Evolutionary conservation across 2,797 vertebrate genomes (phyloP), one percentile per base, ranked within the genome.

Genomic region (Mus caroli): DNA sequence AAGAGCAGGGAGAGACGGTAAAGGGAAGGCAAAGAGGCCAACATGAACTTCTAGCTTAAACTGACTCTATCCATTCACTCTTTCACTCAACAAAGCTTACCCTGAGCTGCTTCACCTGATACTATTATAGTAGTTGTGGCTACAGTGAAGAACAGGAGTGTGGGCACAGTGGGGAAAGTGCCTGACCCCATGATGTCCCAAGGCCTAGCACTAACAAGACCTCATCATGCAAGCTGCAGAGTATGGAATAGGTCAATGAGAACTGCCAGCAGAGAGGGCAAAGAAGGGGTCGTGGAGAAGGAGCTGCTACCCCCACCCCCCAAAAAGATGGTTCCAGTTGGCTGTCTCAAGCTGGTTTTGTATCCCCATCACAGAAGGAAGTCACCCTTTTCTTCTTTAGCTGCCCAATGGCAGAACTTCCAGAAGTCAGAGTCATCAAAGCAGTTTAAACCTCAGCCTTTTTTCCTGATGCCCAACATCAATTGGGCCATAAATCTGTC

Each of bases 401-500:
- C 92, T 88, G 40, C 97, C 97, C 98, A 95, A 94, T 24, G 31
- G 96, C 60, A 97, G 85, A 92, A 96, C 94, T 95, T 97, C 96
- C 73, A 87, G 96, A 97, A 85, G 86, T 86, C 86, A 77, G 88
- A 96, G 96, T 96, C 97, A 97, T 97, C 93, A 97, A 97, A 88
- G 92, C n/a, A 88, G 97, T 98, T 97, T 96, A 98, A 97, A 97
- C 97, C 95, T 96, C 95, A 86, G 92, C 52, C 89, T 76, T 76
- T 60, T 52, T 86, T 86, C 34, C 96, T 97, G 97, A 98, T 98
- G 96, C 88, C 95, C 87, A 97, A 52, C 94, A 98, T 97, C 97
- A 98, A 98, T 95, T 96, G 60, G 7, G 90, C 95, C 96, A 96
- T 97, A 98, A 98, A 98, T 97, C 97, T 98, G 97, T 97, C 98